A percentile compares a stretch with the other conserved stretches of the same genome.
phyloP scores from a whole-genome alignment of 2,113 vertebrate species.

The Steatornis caripensis region DNA sequence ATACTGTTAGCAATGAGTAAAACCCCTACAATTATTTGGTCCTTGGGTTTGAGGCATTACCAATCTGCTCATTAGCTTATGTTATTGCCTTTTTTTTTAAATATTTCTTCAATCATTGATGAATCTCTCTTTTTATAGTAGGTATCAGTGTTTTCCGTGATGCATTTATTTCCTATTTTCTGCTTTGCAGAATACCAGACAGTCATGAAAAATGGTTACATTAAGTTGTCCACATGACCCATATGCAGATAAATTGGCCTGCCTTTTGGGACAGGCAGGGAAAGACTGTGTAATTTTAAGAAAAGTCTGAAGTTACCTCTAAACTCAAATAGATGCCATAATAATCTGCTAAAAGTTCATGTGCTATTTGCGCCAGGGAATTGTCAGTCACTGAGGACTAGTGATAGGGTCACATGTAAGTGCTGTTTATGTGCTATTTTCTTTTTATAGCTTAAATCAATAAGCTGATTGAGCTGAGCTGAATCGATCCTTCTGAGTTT shows the following conservation, averaged over 20 bases:
- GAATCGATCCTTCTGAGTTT: constrained; percentile 17
- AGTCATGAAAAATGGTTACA: not conserved
- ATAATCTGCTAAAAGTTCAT: not conserved
- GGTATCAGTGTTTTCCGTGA: not conserved
- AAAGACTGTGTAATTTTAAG: not conserved
- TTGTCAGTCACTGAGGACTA: not conserved
- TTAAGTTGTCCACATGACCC: not conserved
- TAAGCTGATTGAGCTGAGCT: constrained; percentile 45
- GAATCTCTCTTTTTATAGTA: not conserved
- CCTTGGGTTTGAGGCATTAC: not conserved
- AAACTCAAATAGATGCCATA: not conserved
- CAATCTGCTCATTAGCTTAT: not conserved
- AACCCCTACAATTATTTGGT: not conserved
- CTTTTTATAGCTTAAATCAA: constrained; percentile 47
- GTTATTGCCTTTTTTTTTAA: not conserved
- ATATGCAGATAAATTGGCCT: not conserved
- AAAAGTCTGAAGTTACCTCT: not conserved
- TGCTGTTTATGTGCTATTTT: constrained; percentile 1
- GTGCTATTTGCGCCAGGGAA: not conserved
- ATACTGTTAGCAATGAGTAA: not conserved
- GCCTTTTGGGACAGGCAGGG: not conserved
- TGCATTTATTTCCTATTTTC: not conserved
- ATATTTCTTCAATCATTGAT: not conserved
- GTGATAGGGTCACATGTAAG: not conserved
- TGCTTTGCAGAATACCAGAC: not conserved